Base-by-base conservation (phyloP, 2,797 vertebrate species). In the Babyrousa celebensis region DNA sequence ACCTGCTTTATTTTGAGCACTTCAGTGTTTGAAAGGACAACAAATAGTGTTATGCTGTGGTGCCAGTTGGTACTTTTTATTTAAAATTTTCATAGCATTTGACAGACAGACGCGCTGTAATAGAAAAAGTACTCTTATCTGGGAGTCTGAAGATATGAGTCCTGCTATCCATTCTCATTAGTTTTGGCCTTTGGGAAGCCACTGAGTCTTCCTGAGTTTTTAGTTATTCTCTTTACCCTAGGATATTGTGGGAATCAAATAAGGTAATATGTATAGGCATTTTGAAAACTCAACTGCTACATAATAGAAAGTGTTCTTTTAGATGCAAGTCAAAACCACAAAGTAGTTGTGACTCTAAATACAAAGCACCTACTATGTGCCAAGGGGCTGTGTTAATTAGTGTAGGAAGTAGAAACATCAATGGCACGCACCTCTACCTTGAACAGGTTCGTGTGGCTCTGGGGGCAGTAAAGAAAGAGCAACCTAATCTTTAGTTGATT, bases 21-120 rank as follows among this genome's bases (percentile, higher is more conserved):
- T 74, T 96, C 25, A 91, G 20, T 62, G 27, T 96, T 89, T 96
- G 58, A 89, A 92, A 15, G 67, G 23, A 91, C 71, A 93, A 86
- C 36, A 89, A 89, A 89, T 75, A 83, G 21, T 68, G 11, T 91
- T 86, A 75, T 94, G 78, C 32, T 93, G 7, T 82, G 20, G 54
- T 89, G 11, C 10, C 48, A 89, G 8, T 80, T 89, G 85, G 54
- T 91, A 56, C 8, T 62, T 93, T 96, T 88, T 96, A 89, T 95
- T 95, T 25, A 58, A 80, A 83, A 86, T 12, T 36, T 89, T 92
- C 56, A 88, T 5, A 63, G 25, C 52, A 48, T 91, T 90, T 96
- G 65, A 65, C 54, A 84, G 93, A 88, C 23, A 85, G 43, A n/a
- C 92, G 7, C 23, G 68, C 78, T 89, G 48, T 78, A 63, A 89